Percentiles rank a stretch among this genome's conserved stretches.
Evolutionary conservation across 2,113 vertebrate genomes (phyloP).

Genomic region (Corythornis madagascariensis): DNA sequence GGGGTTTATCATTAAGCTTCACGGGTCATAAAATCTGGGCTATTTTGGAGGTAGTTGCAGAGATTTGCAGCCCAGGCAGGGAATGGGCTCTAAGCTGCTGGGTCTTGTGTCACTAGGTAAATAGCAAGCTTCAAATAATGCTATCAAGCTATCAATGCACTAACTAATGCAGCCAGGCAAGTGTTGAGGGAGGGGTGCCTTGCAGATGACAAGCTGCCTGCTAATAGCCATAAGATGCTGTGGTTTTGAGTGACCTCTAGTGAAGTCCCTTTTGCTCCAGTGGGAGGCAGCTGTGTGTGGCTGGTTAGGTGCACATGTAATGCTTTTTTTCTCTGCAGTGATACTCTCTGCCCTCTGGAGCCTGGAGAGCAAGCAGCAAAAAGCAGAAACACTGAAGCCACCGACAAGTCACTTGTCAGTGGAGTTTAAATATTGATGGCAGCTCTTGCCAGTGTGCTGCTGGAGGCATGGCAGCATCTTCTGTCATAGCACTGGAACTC

Average conservation of each 20-base stretch:
- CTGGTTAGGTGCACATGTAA: rapidly evolving
- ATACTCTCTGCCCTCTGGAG: rapidly evolving
- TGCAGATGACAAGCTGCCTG: rapidly evolving
- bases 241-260: not conserved
- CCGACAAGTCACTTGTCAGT: not conserved
- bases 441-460: not conserved
- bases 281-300: rapidly evolving
- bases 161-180: slow-evolving; percentile 30
- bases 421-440: slow-evolving; percentile 36
- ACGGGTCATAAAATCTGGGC: slow-evolving; percentile 53
- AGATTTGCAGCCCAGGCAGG: slow-evolving; percentile 36
- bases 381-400: not conserved
- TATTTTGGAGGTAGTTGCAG: slow-evolving; percentile 53
- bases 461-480: slow-evolving; percentile 7
- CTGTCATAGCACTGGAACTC: slow-evolving; percentile 16
- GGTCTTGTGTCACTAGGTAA: slow-evolving; percentile 55
- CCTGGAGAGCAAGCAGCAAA: not conserved
- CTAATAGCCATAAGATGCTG: not conserved
- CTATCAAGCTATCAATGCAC: slow-evolving; percentile 56
- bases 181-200: not conserved
- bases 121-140: slow-evolving; percentile 67
- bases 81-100: not conserved
- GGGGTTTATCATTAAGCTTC: slow-evolving; percentile 60
- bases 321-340: not conserved
- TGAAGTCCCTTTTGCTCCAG: not conserved